Evolutionary conservation across 2,113 vertebrate species (phyloP).

Genomic region (Fregetta grallaria): DNA sequence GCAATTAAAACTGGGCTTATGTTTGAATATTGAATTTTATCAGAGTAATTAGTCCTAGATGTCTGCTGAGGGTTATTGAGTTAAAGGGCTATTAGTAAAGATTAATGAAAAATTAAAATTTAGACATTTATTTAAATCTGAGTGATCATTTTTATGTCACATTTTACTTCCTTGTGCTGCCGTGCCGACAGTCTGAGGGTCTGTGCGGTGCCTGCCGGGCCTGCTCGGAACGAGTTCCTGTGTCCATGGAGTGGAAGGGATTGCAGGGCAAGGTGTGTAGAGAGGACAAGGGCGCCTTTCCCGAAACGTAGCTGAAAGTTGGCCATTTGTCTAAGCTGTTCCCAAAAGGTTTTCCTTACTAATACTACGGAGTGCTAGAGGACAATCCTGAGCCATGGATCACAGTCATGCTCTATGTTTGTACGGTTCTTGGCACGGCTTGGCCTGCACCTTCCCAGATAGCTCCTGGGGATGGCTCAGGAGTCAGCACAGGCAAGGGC

Average conservation of each 20-base stretch:
- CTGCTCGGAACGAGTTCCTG: background rate
- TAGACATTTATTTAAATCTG: background rate
- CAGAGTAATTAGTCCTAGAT: background rate
- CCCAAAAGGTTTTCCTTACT: background rate
- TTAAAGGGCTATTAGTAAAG: background rate
- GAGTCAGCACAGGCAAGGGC: background rate
- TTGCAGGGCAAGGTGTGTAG: background rate
- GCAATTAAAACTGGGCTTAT: background rate
- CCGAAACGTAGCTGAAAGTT: background rate
- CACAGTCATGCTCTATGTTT: background rate
- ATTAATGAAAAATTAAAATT: background rate
- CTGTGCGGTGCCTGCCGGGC: background rate
- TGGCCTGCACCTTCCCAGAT: background rate
- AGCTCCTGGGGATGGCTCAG: background rate
- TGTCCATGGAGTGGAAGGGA: accelerated
- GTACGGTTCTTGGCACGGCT: background rate
- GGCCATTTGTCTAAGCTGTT: background rate
- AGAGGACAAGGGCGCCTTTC: background rate
- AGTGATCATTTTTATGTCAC: background rate
- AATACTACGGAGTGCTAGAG: background rate
- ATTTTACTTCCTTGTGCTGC: background rate
- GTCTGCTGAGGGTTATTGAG: background rate
- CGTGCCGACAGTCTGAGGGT: background rate
- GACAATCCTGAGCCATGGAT: background rate
- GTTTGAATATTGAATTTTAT: background rate